These are phyloP conservation scores for Sander vitreus DNA, from an alignment of 2,113 vertebrate genomes.

Conservation along the genomic window DNA sequence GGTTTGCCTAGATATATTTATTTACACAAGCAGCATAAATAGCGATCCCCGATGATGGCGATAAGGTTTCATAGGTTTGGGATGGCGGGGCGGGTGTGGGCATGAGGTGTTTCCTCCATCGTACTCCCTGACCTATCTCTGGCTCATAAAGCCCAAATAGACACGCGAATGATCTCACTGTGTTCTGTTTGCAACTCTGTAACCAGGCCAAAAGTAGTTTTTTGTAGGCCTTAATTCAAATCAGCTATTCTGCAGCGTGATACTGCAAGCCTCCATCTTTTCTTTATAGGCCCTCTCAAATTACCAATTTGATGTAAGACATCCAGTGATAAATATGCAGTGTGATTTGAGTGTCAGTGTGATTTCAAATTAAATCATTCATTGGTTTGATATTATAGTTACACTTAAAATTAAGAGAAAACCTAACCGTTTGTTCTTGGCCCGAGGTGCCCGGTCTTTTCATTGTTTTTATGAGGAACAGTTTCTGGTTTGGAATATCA, in stretches of 20 bases:
- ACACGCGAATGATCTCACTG: constrained; percentile 63
- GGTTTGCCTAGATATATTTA: constrained; percentile 86
- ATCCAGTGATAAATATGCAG: constrained; percentile 22
- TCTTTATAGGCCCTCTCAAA: constrained; percentile 40
- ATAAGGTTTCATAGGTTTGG: constrained; percentile 81
- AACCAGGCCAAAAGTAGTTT: constrained; percentile 20
- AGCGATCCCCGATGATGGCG: constrained; percentile 71
- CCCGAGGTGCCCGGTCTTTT: constrained; percentile 11
- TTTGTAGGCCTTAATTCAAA: not conserved
- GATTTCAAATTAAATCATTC: constrained; percentile 43
- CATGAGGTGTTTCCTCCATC: constrained; percentile 65
- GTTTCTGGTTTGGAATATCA: constrained; percentile 20
- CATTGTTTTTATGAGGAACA: constrained; percentile 10
- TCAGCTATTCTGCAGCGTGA: not conserved
- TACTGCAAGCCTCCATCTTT: not conserved
- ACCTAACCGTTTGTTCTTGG: constrained; percentile 50
- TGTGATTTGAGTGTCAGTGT: constrained; percentile 13
- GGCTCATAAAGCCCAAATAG: constrained; percentile 72
- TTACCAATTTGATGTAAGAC: constrained; percentile 35
- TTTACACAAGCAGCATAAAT: constrained; percentile 87
- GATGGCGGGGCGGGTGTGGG: constrained; percentile 30
- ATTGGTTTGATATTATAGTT: constrained; percentile 35
- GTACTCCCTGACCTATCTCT: constrained; percentile 61
- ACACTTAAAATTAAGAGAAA: constrained; percentile 37
- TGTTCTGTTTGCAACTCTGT: constrained; percentile 44